Evolutionary conservation across 23 tunicate genomes (phyloP), one percentile per base, ranked within the genome.

Genomic region (Diplosoma virens): DNA sequence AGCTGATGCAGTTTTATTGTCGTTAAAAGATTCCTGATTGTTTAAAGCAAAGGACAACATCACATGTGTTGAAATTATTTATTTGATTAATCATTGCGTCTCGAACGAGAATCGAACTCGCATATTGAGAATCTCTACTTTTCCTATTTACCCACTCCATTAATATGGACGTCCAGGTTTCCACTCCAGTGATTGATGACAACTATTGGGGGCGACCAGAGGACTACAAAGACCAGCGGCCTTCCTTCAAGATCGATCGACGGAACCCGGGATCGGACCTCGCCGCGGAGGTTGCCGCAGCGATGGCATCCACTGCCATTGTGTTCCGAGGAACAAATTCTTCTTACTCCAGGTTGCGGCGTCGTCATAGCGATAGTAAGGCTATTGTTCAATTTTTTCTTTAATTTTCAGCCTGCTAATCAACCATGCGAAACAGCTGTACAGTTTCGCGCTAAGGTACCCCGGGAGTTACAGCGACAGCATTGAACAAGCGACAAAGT

Each of bases 161-260:
- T n/a, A n/a, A n/a, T n/a, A n/a, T n/a, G n/a, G n/a, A n/a, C n/a
- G n/a, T 29, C 3, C 59, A 90, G 97, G 87, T 92, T 9, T 92
- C 97, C 17, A 68, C 75, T 0, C 31, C 69, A 33, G 65, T 80
- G 4, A 50, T 78, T 23, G 90, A 84, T 30, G 64, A 71, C 33
- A 80, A 23, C 25, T 93, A 58, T 27, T 94, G 99, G 99, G 94
- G 94, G 16, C 47, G 99, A 33, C 95, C 99, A 11, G 99, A 94
- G 48, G 99, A 94, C 37, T 77, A 79, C 79, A 76, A 28, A n/a
- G 82, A 72, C 16, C 33, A 30, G 6, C 81, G 90, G n/a, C 95
- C 84, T 1, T 83, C 91, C 11, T 94, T 73, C 50, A 80, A 83
- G 41, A 66, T 88, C 1, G 85, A 94, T 14, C 79, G 80, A 18